Conservation (phyloP, 2,113 vertebrate species). For the Oxygymnocypris stewartii region DNA sequence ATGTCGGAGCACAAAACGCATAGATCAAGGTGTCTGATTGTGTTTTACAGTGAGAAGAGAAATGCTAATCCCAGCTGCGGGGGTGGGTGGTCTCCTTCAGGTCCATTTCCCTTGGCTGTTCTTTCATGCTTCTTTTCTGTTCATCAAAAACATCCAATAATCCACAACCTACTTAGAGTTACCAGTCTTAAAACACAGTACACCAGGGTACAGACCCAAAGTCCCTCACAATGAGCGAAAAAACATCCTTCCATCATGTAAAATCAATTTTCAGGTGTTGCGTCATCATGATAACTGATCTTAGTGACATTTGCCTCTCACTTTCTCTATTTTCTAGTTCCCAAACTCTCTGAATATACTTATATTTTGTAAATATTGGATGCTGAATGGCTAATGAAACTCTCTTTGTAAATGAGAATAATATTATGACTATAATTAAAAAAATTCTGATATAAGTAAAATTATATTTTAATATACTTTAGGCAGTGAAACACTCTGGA, state of each 20-base stretch:
- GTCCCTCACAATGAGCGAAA: not conserved
- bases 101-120: not conserved
- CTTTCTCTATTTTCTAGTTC: not conserved
- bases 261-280: slow-evolving; percentile 41
- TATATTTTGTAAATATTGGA: not conserved
- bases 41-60: not conserved
- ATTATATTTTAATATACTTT: too few relatives aligned
- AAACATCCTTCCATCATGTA: slow-evolving; percentile 11
- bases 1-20: not conserved
- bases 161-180: not conserved
- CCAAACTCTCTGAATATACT: not conserved
- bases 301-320: slow-evolving; percentile 4
- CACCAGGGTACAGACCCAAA: not conserved
- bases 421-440: not conserved
- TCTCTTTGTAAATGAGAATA: not conserved
- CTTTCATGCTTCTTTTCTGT: slow-evolving; percentile 28
- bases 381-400: not conserved
- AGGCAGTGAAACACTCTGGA: not conserved
- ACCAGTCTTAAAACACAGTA: not conserved
- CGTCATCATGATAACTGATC: slow-evolving; percentile 12
- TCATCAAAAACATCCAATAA: slow-evolving; percentile 38
- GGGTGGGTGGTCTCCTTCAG: not conserved
- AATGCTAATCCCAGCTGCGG: not conserved
- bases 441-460: not conserved
- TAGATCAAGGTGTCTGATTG: slow-evolving; percentile 25